Evolutionary conservation across 2,888 invertebrate genomes (phyloP), one percentile per base, ranked within the genome.

Genomic region (Eledone cirrhosa): DNA sequence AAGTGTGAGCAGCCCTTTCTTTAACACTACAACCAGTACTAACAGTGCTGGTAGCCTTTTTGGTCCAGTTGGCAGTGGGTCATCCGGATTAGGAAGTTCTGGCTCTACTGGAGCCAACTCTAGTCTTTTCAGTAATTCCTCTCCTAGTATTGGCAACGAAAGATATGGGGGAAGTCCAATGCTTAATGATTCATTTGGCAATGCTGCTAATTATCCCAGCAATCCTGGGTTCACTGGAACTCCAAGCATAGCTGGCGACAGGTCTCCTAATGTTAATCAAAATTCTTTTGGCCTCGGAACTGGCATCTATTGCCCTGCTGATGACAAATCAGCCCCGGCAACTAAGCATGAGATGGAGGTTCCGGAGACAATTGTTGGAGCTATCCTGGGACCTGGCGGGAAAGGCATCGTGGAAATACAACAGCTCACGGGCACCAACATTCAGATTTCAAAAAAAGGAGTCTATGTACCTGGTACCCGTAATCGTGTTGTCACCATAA

Each of bases 371-470:
- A 97, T 98, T 92, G 97, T 98, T 91, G 98, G 98, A 90, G 98
- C 97, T 90, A 97, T 99, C 90, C 93, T 98, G 91, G 98, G 97
- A 93, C 97, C 97, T 86, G 97, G 97, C 90, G 98, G 98, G 85
- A 95, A 97, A 92, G 95, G 97, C 92, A 94, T 98, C 91, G 95
- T 97, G 90, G 98, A 98, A 93, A 96, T 98, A 92, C 98, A 98
- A 93, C 96, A 97, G 93, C 94, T 95, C 92, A 97, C 97, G 91
- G 97, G 97, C 92, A 97, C 98, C 92, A 97, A 95, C 93, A 97
- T 98, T 92, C 97, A 98, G 93, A 98, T 98, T 93, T 97, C 97
- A 87, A 98, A 98, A 94, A 98, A 98, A 93, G 97, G 97, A 91
- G 96, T 96, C 90, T 98, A 96, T 93, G 96, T 97, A 89, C 97